Conservation (phyloP, 2,113 vertebrate species). For the Raja brachyura region DNA sequence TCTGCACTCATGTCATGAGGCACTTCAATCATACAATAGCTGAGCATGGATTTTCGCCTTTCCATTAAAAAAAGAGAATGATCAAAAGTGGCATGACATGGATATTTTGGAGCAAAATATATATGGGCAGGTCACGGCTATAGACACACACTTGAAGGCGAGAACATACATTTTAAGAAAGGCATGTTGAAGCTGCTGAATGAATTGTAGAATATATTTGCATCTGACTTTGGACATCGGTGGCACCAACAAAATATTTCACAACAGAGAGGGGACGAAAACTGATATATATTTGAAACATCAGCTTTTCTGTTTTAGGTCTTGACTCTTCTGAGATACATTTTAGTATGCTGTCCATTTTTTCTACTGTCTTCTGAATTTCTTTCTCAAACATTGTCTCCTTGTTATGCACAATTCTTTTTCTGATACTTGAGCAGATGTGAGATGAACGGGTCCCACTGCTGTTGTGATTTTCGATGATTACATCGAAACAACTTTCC, state of each 20-base stretch:
- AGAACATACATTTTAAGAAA: background rate
- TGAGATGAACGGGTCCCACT: background rate
- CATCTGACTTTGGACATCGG: background rate
- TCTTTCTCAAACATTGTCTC: background rate
- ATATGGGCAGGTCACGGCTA: background rate
- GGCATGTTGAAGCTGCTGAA: background rate
- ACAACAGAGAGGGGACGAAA: background rate
- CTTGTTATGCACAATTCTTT: constrained; percentile 7
- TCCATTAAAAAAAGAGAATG: background rate
- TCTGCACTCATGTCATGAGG: background rate
- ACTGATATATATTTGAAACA: background rate
- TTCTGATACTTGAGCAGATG: background rate
- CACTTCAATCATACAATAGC: background rate
- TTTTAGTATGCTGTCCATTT: background rate
- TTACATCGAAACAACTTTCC: background rate
- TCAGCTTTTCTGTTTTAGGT: background rate
- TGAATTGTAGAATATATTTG: background rate
- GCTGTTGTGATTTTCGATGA: background rate
- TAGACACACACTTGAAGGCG: background rate
- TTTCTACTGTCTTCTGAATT: background rate
- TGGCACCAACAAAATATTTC: background rate
- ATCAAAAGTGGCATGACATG: background rate
- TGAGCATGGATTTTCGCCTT: background rate
- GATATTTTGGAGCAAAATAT: background rate
- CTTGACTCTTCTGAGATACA: background rate